Conservation (phyloP, 1,140 invertebrate species). For the Brachionus rotundiformis region DNA sequence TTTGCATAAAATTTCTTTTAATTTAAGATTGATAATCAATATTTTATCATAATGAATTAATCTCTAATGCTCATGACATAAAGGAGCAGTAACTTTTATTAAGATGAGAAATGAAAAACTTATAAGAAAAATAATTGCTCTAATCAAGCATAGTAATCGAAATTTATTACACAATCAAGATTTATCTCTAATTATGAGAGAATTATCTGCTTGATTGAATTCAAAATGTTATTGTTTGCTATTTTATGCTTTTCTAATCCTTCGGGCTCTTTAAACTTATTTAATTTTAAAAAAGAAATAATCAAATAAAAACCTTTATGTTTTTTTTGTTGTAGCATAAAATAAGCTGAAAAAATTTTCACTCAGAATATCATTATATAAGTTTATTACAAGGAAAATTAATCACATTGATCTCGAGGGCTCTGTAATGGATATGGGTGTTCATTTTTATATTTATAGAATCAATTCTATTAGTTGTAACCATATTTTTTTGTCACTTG, state of each 20-base stretch:
- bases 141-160: slow-evolving; percentile 2
- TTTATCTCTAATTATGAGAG: neutral
- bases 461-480: neutral
- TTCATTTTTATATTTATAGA: neutral
- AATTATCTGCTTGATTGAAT: slow-evolving; percentile 4
- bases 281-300: slow-evolving; percentile 9
- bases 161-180: neutral
- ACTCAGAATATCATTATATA: neutral
- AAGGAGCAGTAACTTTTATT: neutral
- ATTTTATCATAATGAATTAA: slow-evolving; percentile 12
- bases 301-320: neutral
- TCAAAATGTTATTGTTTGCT: slow-evolving; percentile 8
- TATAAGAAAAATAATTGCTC: neutral
- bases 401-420: neutral
- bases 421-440: neutral
- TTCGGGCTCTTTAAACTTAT: slow-evolving; percentile 1
- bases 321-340: neutral
- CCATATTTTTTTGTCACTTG: neutral
- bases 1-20: neutral
- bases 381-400: neutral
- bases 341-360: neutral
- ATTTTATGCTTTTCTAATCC: neutral
- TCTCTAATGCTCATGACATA: neutral
- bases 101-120: neutral
- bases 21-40: neutral